A percentile compares a stretch with the other conserved stretches of the same genome.
Conservation (phyloP, 2,888 invertebrate genomes). For the Eilema caniola region DNA sequence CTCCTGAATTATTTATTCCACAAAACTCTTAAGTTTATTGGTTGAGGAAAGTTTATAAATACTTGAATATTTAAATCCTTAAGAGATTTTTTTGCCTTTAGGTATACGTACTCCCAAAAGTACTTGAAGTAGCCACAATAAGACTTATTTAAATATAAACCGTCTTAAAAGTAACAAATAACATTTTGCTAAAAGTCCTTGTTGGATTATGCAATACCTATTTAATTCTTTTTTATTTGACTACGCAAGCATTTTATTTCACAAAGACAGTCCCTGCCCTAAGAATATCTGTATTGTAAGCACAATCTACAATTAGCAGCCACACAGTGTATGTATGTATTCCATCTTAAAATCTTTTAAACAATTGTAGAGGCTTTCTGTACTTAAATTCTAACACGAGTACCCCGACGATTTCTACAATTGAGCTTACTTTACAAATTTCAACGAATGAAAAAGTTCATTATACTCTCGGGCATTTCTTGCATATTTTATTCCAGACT, state of each 20-base stretch:
- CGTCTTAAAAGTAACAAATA: background rate
- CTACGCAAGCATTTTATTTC: too few relatives aligned
- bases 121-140: slow-evolving; percentile 7
- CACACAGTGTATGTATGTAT: too few relatives aligned
- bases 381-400: background rate
- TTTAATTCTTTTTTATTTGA: background rate
- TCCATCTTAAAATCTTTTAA: too few relatives aligned
- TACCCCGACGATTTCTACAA: background rate
- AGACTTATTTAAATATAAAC: background rate
- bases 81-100: slow-evolving; percentile 21
- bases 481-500: background rate
- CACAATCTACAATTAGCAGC: background rate
- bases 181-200: background rate
- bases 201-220: background rate
- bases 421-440: background rate
- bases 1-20: slow-evolving; percentile 75
- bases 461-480: background rate
- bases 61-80: slow-evolving; percentile 62
- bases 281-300: background rate
- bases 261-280: too few relatives aligned
- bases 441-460: background rate
- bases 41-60: slow-evolving; percentile 55
- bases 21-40: slow-evolving; percentile 66
- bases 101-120: slow-evolving; percentile 27
- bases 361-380: background rate